These are phyloP conservation scores for Sebastiscus albofasciatus DNA, from an alignment of 2,797 vertebrate genomes.

Conservation along the genomic window DNA sequence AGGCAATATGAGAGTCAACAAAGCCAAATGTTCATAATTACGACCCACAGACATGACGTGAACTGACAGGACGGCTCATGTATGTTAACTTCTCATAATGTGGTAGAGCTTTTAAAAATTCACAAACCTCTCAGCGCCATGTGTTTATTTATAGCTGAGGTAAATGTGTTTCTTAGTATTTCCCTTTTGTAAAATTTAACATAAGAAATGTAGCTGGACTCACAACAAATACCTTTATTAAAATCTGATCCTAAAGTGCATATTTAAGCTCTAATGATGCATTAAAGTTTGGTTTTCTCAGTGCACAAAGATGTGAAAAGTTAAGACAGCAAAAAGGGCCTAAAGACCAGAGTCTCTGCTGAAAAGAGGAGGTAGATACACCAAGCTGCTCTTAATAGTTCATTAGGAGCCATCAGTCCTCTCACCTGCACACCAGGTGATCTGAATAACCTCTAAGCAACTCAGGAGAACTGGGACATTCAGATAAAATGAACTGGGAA, in stretches of 20 bases:
- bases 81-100: background rate
- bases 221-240: background rate
- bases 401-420: too few relatives aligned
- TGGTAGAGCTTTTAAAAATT: background rate
- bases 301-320: too few relatives aligned
- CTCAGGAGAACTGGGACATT: too few relatives aligned
- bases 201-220: background rate
- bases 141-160: background rate
- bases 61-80: background rate
- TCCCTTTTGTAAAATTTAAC: background rate
- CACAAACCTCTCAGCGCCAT: background rate
- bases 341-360: too few relatives aligned
- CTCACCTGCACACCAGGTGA: too few relatives aligned
- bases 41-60: background rate
- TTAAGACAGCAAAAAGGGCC: too few relatives aligned
- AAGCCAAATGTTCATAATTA: conserved; percentile 36
- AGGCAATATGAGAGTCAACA: conserved; percentile 7
- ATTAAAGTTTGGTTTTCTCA: background rate
- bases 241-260: background rate
- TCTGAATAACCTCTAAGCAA: too few relatives aligned
- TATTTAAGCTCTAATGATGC: background rate
- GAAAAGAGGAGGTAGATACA: too few relatives aligned
- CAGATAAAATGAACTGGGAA: too few relatives aligned
- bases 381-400: too few relatives aligned
- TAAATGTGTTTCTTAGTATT: background rate